A percentile compares a stretch with the other conserved stretches of the same genome.
phyloP scores from a whole-genome alignment of 2,113 vertebrate genomes.

The Triplophysa siluroides region DNA sequence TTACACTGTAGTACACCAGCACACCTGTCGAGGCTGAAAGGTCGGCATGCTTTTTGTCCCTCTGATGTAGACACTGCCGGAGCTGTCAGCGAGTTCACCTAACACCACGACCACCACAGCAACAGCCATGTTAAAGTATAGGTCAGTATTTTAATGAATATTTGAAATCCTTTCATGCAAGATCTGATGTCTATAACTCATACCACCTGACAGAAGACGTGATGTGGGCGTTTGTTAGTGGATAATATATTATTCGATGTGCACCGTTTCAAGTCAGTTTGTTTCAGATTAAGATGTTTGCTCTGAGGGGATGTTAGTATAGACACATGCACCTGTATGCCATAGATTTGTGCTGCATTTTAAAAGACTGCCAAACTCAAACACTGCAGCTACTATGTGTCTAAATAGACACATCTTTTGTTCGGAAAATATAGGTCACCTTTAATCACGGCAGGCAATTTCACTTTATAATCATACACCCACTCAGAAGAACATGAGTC shows the following conservation, averaged over 20 bases:
- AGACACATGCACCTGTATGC: not conserved
- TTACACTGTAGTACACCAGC: slow-evolving; percentile 8
- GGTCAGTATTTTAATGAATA: not conserved
- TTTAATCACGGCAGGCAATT: no score
- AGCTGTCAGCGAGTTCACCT: not conserved
- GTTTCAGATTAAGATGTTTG: slow-evolving; percentile 18
- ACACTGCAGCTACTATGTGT: not conserved
- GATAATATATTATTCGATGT: not conserved
- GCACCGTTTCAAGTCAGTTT: not conserved
- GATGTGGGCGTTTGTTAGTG: slow-evolving; percentile 1
- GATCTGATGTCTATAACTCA: not conserved
- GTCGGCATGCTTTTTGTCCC: slow-evolving; percentile 15
- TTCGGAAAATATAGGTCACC: no score
- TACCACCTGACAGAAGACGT: not conserved
- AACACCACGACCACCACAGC: slow-evolving; percentile 18
- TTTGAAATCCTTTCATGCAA: not conserved
- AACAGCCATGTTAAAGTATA: not conserved
- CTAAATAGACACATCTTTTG: not conserved
- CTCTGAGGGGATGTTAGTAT: not conserved
- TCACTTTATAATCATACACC: no score
- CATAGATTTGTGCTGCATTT: not conserved
- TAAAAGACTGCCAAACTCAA: not conserved
- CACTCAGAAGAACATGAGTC: no score
- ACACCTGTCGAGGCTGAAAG: slow-evolving; percentile 24
- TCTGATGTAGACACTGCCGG: slow-evolving; percentile 25